Evolutionary conservation across 2,797 vertebrate species (phyloP).

Genomic region (Microhierax caerulescens): DNA sequence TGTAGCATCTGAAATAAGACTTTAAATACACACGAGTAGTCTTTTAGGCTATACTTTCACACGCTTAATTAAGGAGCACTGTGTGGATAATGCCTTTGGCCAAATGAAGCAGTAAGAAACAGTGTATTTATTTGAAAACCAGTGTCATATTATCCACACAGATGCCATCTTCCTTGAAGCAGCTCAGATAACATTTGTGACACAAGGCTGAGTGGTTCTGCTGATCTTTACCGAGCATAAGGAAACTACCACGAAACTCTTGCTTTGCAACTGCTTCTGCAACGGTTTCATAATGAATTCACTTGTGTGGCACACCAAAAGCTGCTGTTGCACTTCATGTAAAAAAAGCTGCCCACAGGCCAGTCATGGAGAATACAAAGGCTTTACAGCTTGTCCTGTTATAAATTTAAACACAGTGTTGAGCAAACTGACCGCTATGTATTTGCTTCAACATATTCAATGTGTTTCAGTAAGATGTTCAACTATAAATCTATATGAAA

Average conservation of each 20-base stretch:
- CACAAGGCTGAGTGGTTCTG: not conserved
- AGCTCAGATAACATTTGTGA: not conserved
- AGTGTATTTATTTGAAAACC: not conserved
- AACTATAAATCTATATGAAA: constrained; percentile 77
- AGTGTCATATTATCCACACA: not conserved
- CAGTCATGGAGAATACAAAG: constrained; percentile 29
- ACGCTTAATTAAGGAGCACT: not conserved
- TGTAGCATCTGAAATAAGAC: constrained; percentile 72
- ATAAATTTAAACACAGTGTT: constrained; percentile 68
- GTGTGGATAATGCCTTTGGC: constrained; percentile 54
- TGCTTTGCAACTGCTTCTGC: not conserved
- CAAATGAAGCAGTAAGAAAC: not conserved
- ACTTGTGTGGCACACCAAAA: not conserved
- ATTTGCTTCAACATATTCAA: constrained; percentile 67
- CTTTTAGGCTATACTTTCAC: constrained; percentile 37
- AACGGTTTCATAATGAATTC: not conserved
- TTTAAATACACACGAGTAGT: constrained; percentile 68
- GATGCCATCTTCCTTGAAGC: not conserved
- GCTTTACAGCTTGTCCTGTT: constrained; percentile 21
- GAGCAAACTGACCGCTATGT: constrained; percentile 69
- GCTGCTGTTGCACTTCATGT: constrained; percentile 13
- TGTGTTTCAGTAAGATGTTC: constrained; percentile 71
- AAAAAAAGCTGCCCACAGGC: constrained; percentile 12
- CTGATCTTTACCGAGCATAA: not conserved
- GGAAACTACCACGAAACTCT: not conserved